Conservation (phyloP, 2,797 vertebrate genomes). For the Scleropages formosus region DNA sequence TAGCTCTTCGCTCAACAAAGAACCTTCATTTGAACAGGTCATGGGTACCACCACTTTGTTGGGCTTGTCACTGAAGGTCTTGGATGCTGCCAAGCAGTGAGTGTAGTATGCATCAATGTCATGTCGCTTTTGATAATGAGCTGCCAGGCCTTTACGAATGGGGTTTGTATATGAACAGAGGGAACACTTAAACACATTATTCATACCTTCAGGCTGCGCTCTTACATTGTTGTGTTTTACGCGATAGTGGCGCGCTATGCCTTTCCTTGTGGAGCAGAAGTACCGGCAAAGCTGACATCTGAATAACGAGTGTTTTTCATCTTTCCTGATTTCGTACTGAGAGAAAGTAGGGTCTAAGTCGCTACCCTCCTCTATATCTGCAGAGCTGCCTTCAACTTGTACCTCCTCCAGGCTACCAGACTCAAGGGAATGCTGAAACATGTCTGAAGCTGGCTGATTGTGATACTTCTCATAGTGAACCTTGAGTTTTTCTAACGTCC, state of each 20-base stretch:
- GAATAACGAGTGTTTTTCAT: conserved; percentile 66
- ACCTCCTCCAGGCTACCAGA: conserved; percentile 55
- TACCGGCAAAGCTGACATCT: conserved; percentile 79
- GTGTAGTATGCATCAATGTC: conserved; percentile 80
- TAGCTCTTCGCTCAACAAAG: conserved; percentile 72
- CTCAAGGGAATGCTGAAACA: conserved; percentile 55
- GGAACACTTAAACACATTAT: conserved; percentile 73
- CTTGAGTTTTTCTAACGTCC: conserved; percentile 73
- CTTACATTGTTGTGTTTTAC: conserved; percentile 72
- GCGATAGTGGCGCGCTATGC: conserved; percentile 72
- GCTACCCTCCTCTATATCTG: conserved; percentile 62
- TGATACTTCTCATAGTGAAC: conserved; percentile 76
- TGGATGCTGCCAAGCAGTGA: conserved; percentile 70
- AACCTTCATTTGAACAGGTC: conserved; percentile 70
- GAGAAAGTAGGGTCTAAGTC: conserved; percentile 46
- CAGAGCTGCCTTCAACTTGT: conserved; percentile 58
- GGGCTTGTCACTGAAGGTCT: conserved; percentile 69
- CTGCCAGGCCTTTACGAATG: conserved; percentile 70
- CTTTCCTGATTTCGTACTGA: conserved; percentile 60
- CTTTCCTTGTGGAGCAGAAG: conserved; percentile 71
- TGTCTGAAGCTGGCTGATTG: conserved; percentile 56
- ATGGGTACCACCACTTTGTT: conserved; percentile 74
- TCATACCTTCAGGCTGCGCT: conserved; percentile 64
- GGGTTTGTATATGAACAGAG: conserved; percentile 75
- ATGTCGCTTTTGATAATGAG: conserved; percentile 80